phyloP scores from a whole-genome alignment of 1,140 invertebrate genomes.

The Drosophila nebulosa region DNA sequence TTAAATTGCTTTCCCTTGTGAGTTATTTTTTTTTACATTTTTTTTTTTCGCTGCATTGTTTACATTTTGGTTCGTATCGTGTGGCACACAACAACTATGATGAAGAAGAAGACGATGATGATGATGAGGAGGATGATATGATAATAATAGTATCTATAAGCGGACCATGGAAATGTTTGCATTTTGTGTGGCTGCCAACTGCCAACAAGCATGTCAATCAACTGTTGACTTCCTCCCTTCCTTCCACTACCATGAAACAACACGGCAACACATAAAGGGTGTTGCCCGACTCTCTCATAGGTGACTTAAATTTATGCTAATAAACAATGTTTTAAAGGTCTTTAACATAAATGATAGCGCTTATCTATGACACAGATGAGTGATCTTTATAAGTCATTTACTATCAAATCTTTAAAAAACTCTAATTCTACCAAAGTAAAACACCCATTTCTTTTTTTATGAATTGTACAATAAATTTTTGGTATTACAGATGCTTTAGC shows the following conservation, averaged over 20 bases:
- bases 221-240: neutral
- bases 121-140: constrained; percentile 13
- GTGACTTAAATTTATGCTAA: neutral
- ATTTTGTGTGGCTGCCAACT: neutral
- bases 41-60: neutral
- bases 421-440: neutral
- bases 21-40: neutral
- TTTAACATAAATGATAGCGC: too few species aligned
- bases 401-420: too few species aligned
- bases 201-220: neutral
- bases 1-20: neutral
- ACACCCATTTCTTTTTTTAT: neutral
- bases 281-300: neutral
- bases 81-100: neutral
- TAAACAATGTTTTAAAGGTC: neutral
- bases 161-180: constrained; percentile 1
- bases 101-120: constrained; percentile 11
- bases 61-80: neutral
- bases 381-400: too few species aligned
- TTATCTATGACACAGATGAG: too few species aligned
- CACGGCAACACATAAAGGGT: neutral
- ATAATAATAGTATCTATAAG: constrained; percentile 20
- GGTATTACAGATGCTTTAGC: neutral
- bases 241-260: neutral
- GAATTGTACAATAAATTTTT: neutral